Percentiles rank a stretch among this genome's conserved stretches.
These are phyloP conservation scores for Gambusia yucatana DNA, from an alignment of 2,797 vertebrate species.

Conservation along the genomic window DNA sequence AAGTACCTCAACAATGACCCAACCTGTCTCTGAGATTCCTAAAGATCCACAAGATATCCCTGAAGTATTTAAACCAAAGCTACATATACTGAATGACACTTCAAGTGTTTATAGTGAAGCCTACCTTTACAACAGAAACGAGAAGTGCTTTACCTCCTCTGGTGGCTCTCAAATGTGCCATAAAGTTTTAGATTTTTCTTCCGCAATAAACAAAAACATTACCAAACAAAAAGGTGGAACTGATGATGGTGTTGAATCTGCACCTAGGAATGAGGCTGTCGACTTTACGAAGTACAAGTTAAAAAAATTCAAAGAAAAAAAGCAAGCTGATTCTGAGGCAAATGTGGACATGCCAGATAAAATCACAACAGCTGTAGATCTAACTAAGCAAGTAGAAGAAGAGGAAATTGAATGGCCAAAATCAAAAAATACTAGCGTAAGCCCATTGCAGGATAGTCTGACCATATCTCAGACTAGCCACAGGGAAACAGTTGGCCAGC, in stretches of 20 bases:
- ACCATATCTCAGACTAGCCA: conserved; percentile 35
- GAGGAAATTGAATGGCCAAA: conserved; percentile 53
- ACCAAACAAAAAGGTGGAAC: conserved; percentile 30
- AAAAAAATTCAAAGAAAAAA: conserved; percentile 69
- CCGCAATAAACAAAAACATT: conserved; percentile 41
- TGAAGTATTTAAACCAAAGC: conserved; percentile 48
- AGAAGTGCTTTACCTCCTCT: conserved; percentile 20
- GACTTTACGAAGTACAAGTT: conserved; percentile 79
- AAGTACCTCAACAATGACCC: conserved; percentile 6
- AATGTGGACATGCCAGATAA: conserved; percentile 24
- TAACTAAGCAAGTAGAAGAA: conserved; percentile 71
- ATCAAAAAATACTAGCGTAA: conserved; percentile 25
- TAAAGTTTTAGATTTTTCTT: conserved; percentile 79
- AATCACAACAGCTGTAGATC: conserved; percentile 60
- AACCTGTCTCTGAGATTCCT: conserved; percentile 22
- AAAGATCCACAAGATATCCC: conserved; percentile 31
- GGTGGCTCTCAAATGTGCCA: conserved; percentile 44
- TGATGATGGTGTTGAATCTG: background rate
- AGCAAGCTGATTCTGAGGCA: conserved; percentile 21
- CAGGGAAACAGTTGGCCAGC: conserved; percentile 26
- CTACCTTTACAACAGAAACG: conserved; percentile 64
- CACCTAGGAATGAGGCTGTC: conserved; percentile 54
- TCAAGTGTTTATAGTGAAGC: conserved; percentile 51
- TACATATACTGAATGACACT: conserved; percentile 69
- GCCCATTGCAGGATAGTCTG: conserved; percentile 23